These are phyloP conservation scores for Maniola hyperantus DNA, from an alignment of 2,888 invertebrate genomes.

Conservation along the genomic window DNA sequence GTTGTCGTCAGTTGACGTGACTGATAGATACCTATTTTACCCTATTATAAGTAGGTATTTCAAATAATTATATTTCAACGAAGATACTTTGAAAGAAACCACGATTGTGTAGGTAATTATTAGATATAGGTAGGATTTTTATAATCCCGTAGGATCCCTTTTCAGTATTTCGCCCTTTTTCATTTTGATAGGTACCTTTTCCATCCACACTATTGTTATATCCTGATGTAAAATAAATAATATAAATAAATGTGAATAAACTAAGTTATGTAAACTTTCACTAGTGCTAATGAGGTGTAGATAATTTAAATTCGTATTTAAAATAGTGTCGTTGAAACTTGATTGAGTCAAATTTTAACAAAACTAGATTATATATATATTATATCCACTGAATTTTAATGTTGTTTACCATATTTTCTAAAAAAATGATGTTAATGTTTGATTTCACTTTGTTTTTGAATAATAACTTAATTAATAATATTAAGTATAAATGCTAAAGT, in stretches of 20 bases:
- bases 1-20: slow-evolving; percentile 16
- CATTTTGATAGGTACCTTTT: no score
- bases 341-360: background rate
- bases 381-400: background rate
- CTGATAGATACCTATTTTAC: slow-evolving; percentile 10
- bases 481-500: background rate
- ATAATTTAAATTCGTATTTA: background rate
- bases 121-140: no score
- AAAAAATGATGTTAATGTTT: background rate
- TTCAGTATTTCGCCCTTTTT: no score
- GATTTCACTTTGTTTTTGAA: background rate
- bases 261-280: slow-evolving; percentile 1
- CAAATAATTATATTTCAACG: no score
- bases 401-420: background rate
- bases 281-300: slow-evolving; percentile 1
- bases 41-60: background rate
- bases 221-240: background rate
- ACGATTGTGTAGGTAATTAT: no score
- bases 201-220: no score
- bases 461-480: background rate
- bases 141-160: no score
- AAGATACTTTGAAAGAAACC: no score
- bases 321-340: background rate
- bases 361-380: slow-evolving; percentile 4
- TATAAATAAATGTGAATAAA: background rate